Evolutionary conservation across 1,140 invertebrate species (phyloP), one percentile per base, ranked within the genome.

Genomic region (Pectinophora gossypiella): DNA sequence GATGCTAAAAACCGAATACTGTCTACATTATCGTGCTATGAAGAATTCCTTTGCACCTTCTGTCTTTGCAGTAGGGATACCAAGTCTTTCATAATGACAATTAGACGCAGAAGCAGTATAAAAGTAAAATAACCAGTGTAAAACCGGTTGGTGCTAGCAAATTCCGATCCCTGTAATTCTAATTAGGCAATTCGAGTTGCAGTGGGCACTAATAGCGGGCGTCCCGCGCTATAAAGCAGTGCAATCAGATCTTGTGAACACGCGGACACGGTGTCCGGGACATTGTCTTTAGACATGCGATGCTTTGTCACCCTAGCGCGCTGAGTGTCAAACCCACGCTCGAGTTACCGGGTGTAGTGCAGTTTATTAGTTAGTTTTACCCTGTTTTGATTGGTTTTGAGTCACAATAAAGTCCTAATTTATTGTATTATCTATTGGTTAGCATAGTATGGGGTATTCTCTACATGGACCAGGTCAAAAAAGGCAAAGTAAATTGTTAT

Each of bases 191-290:
- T 78, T 68, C 76, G 66, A 61, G 67, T 65, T 65, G 66, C 65
- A 62, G 59, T 45, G 59, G 54, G 59, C 58, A 67, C 73, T 85
- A 85, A 85, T 83, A 77, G 76, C 51, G 46, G 64, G 48, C 54
- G 59, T 71, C 61, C n/a, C n/a, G n/a, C 67, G 69, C 76, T 64
- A 76, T 80, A 82, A 84, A 84, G 59, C 67, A 74, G 45, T 68
- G 58, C 72, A 76, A 85, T 85, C 79, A 77, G 79, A 85, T 83
- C 71, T 76, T 81, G 79, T 85, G 81, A 82, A 82, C 81, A 78
- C 72, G 71, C 60, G 77, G 80, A 76, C 72, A 62, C 62, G 59
- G 64, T 73, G 75, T 74, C 69, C 63, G 63, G 42, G 63, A 76
- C 80, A 84, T 76, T 82, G 76, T 65, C 70, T 54, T 57, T 22